Percentiles rank a stretch among this genome's conserved stretches.
Evolutionary conservation across 2,797 vertebrate species (phyloP).

Genomic region (Graptemys geographica): DNA sequence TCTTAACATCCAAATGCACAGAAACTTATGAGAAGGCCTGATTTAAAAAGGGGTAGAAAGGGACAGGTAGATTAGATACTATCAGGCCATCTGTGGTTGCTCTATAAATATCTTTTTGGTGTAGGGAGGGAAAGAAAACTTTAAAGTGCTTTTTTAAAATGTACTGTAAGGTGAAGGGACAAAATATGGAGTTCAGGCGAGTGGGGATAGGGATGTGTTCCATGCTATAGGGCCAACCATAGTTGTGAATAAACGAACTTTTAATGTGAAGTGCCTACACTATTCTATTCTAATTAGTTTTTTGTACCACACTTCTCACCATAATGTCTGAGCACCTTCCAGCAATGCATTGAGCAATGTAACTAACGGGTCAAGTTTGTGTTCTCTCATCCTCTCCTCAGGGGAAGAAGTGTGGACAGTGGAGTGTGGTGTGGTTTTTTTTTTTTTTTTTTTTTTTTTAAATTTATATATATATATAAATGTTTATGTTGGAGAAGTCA

Average conservation of each 20-base stretch:
- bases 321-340: too few species aligned
- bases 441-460: too few species aligned
- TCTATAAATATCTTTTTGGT: background rate
- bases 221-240: background rate
- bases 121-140: background rate
- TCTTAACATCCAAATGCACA: background rate
- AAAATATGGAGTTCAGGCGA: background rate
- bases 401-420: too few species aligned
- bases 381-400: too few species aligned
- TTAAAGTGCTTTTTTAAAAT: background rate
- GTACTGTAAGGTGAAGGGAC: background rate
- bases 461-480: too few species aligned
- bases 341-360: too few species aligned
- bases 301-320: too few species aligned
- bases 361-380: too few species aligned
- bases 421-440: too few species aligned
- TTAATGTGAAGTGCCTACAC: too few species aligned
- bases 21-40: background rate
- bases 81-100: background rate
- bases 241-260: background rate
- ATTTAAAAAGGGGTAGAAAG: background rate
- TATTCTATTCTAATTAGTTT: too few species aligned
- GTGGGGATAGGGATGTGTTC: background rate
- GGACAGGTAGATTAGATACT: background rate
- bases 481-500: background rate